Percentiles rank a stretch among this genome's conserved stretches.
Evolutionary conservation across 2,797 vertebrate genomes (phyloP).

Genomic region (Poeciliopsis turneri): DNA sequence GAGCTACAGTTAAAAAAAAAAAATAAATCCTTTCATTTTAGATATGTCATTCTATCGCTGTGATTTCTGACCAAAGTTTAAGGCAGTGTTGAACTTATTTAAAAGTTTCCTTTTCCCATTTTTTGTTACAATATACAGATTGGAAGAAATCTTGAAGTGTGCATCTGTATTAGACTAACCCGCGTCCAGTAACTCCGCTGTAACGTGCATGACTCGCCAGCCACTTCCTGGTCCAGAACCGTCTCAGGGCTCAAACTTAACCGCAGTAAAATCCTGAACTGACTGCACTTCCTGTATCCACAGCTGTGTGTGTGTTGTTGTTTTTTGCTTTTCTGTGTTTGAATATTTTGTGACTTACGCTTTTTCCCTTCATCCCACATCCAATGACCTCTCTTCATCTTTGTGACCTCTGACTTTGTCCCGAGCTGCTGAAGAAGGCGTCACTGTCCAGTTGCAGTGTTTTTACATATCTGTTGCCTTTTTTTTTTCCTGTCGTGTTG

Average conservation of each 20-base stretch:
- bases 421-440: conserved; percentile 22
- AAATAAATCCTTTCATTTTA: not conserved
- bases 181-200: conserved; percentile 50
- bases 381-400: not conserved
- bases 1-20: not conserved
- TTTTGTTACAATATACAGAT: not conserved
- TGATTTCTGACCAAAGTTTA: not conserved
- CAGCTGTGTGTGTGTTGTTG: conserved; percentile 22
- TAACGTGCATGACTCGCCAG: conserved; percentile 63
- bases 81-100: not conserved
- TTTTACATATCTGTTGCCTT: not conserved
- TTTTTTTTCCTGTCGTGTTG: too few species aligned
- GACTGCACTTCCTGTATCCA: conserved; percentile 6
- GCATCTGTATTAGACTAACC: conserved; percentile 67
- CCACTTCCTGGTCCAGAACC: conserved; percentile 32
- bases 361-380: conserved; percentile 7
- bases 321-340: conserved; percentile 24
- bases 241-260: conserved; percentile 34
- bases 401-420: conserved; percentile 30
- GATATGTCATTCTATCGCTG: not conserved
- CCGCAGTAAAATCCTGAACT: conserved; percentile 7
- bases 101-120: not conserved
- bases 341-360: conserved; percentile 11
- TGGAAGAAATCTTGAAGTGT: conserved; percentile 50
- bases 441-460: not conserved